Base-by-base conservation (phyloP, 2,113 vertebrate species). In the Mastomys coucha region DNA sequence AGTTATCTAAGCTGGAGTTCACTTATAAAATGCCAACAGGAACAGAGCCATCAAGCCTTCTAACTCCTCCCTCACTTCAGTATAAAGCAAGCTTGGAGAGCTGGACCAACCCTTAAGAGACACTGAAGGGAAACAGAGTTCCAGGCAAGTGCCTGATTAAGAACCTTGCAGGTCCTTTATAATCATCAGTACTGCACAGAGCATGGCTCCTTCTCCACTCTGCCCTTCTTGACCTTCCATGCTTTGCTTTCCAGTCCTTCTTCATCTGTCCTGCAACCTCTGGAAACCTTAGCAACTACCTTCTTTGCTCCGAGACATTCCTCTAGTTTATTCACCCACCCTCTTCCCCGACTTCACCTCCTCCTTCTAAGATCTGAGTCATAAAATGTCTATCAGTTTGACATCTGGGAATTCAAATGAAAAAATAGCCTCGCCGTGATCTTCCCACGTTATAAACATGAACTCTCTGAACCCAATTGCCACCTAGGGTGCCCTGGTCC, bases 1-100 rank as follows among this genome's bases (percentile, higher is more conserved):
- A 92, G 42, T 77, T 39, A 60, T 80, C n/a, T 49, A 76, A 92
- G 88, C 80, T 24, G 42, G 70, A 92, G 39, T 60, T 96, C n/a
- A 76, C 49, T 65, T 70, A 63, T 17, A 77, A 93, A 94, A 93
- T 60, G 33, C 20, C 70, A 51, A 81, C 63, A 58, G 16, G 67
- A 89, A 31, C 9, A 76, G 69, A 88, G 33, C 22, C 9, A 45
- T 12, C 45, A 6, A 17, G 36, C 80, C 8, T 39, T 91, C 39
- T 9, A 63, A 1, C 13, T 69, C 20, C 4, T 3, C 17, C 7
- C 24, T 5, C 19, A 49, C 0, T 1, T 26, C 6, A 4, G 31
- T 0, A 13, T 10, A 69, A 81, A 51, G 60, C 36, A 58, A 53
- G 28, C 2, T 1, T 4, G 24, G 24, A 45, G 31, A 45, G 20